Evolutionary conservation across 2,888 invertebrate species (phyloP).

Genomic region (Papilio gigon): DNA sequence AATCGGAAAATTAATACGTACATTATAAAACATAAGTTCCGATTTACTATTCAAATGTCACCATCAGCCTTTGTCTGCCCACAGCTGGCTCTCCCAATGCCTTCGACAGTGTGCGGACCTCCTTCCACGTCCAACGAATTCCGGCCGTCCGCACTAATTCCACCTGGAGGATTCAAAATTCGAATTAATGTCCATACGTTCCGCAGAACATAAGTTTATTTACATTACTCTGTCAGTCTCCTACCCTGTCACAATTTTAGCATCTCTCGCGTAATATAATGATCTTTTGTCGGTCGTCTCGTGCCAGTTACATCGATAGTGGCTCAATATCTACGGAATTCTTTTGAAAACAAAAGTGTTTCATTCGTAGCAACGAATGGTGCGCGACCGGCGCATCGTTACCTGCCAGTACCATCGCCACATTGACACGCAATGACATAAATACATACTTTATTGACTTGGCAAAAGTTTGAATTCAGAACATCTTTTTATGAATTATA

Average conservation of each 20-base stretch:
- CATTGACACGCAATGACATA: constrained; percentile 48
- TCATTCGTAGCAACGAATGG: constrained; percentile 55
- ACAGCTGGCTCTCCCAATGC: too few relatives aligned
- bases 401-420: constrained; percentile 64
- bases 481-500: not conserved
- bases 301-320: constrained; percentile 35
- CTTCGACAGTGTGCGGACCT: too few relatives aligned
- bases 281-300: not conserved
- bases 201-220: too few relatives aligned
- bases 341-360: constrained; percentile 61
- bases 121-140: too few relatives aligned
- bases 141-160: too few relatives aligned
- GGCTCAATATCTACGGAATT: constrained; percentile 49
- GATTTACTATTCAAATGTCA: too few relatives aligned
- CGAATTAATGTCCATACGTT: too few relatives aligned
- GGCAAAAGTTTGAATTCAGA: not conserved
- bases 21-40: too few relatives aligned
- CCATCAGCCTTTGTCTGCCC: too few relatives aligned
- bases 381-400: constrained; percentile 56
- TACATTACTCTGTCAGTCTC: too few relatives aligned
- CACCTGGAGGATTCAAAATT: too few relatives aligned
- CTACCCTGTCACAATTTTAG: not conserved
- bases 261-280: not conserved
- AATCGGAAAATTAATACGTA: not conserved
- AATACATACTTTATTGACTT: constrained; percentile 28